A percentile compares a stretch with the other conserved stretches of the same genome.
phyloP scores from a whole-genome alignment of 2,113 vertebrate species.

The Ammospiza nelsoni region DNA sequence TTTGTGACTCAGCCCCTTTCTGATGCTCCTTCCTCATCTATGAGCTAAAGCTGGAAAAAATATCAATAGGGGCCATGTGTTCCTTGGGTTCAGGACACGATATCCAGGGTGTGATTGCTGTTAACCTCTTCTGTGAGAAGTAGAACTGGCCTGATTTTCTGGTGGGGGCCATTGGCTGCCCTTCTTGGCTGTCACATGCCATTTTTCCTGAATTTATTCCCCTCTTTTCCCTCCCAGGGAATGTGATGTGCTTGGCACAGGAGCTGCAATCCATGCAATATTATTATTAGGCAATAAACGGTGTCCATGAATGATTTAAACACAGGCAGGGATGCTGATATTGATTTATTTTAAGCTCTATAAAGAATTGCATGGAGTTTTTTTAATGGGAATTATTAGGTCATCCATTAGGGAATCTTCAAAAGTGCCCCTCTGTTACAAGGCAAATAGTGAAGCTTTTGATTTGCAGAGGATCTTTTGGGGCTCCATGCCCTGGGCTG shows the following conservation, averaged over 20 bases:
- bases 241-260: background rate
- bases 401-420: background rate
- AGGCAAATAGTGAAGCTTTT: background rate
- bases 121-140: background rate
- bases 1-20: background rate
- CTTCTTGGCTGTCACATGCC: background rate
- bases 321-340: background rate
- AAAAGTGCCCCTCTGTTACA: background rate
- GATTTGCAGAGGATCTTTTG: background rate
- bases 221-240: background rate
- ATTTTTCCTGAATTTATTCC: background rate
- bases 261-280: conserved; percentile 1
- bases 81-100: background rate
- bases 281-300: conserved; percentile 31
- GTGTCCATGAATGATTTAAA: background rate
- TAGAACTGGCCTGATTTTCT: background rate
- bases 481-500: background rate
- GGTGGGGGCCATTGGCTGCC: background rate
- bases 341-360: background rate
- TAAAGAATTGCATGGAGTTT: background rate
- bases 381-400: background rate
- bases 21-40: background rate
- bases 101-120: background rate
- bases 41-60: background rate
- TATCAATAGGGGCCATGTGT: accelerated